These are phyloP conservation scores for Progne subis DNA, from an alignment of 2,113 vertebrate genomes.

Conservation along the genomic window DNA sequence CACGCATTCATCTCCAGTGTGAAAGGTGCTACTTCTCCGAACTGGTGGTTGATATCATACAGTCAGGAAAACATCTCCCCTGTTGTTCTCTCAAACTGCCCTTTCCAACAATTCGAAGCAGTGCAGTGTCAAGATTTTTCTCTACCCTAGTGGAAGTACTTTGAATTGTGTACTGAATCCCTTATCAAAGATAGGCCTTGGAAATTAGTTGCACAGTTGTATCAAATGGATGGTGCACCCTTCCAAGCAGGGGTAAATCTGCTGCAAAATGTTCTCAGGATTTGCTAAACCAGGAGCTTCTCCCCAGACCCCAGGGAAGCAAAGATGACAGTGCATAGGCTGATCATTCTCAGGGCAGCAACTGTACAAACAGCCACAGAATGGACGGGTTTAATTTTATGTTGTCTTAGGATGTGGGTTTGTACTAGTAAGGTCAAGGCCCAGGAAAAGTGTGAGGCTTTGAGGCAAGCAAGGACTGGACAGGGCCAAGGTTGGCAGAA, in stretches of 20 bases:
- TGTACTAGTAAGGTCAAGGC: not conserved
- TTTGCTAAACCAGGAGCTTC: not conserved
- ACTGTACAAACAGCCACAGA: not conserved
- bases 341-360: not conserved
- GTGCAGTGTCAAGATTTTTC: not conserved
- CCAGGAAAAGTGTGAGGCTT: not conserved
- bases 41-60: rapidly evolving
- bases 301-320: not conserved
- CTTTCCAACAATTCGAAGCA: not conserved
- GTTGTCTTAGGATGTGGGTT: not conserved
- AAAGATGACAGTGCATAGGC: not conserved
- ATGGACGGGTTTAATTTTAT: not conserved
- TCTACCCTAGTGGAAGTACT: not conserved
- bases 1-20: not conserved
- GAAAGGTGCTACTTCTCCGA: not conserved
- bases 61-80: not conserved
- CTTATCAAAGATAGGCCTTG: not conserved
- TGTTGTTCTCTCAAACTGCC: not conserved
- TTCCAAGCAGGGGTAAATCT: not conserved
- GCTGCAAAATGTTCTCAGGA: not conserved
- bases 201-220: not conserved
- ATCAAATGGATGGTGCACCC: not conserved
- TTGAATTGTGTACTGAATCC: not conserved
- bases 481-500: not conserved
- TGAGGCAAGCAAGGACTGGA: not conserved